Evolutionary conservation across 2,797 vertebrate genomes (phyloP), one percentile per base, ranked within the genome.

Genomic region (Clarias platycephalus): DNA sequence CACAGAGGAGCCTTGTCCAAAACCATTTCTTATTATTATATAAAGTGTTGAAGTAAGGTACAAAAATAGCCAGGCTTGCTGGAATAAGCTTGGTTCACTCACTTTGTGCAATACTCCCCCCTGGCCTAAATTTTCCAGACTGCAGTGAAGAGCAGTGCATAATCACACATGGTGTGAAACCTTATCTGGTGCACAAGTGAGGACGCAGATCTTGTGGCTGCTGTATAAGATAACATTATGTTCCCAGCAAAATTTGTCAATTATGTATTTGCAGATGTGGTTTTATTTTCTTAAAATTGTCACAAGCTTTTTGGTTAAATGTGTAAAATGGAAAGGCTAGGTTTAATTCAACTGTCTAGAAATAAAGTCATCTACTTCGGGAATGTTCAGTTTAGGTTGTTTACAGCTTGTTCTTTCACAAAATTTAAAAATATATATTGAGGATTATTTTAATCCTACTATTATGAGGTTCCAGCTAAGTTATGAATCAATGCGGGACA

Each of bases 51-150:
- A 28, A 53, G n/a, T 18, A 28, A 55, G n/a, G 18, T 5, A 55
- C 44, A 8, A 40, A 13, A 70, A 40, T 70, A 34, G 15, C 67
- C 67, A 72, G 70, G 40, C 37, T 34, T 76, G 7, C 55, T 28
- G 49, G 63, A 81, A 12, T 26, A 37, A 58, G 0, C 64, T 53
- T 82, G 68, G 31, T 79, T 44, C 26, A 9, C 53, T 80, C 78
- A 80, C 62, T 64, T 66, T 66, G 78, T 24, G 62, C n/a, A 64
- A 80, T 64, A 64, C 62, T 66, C 8, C 60, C 40, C 40, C 40
- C n/a, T 28, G 77, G 62, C 49, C 24, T 18, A 63, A 13, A 40
- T 15, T 37, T 60, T 79, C 58, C 76, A 26, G 76, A 13, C 60
- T 80, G 58, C 60, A 64, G 53, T 7, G 31, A n/a, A 57, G 71